Percentiles rank a stretch among this genome's conserved stretches.
phyloP scores from a whole-genome alignment of 2,797 vertebrate genomes.

The Falco cherrug region DNA sequence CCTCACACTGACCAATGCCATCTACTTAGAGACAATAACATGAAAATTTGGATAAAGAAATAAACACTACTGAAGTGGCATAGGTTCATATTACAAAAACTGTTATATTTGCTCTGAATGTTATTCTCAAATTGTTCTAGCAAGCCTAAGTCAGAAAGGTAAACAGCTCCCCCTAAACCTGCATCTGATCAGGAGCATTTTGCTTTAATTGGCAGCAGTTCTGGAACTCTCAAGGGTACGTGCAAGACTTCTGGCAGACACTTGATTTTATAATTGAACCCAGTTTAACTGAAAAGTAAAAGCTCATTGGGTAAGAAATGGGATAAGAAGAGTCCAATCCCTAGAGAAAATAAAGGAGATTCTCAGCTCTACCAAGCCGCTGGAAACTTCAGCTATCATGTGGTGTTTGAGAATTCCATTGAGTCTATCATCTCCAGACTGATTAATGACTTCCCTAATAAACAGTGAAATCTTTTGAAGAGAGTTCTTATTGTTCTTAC shows the following conservation, averaged over 20 bases:
- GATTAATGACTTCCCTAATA: slow-evolving; percentile 42
- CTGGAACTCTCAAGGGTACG: neutral
- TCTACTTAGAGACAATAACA: neutral
- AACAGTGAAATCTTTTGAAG: slow-evolving; percentile 44
- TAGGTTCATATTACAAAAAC: neutral
- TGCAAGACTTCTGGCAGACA: slow-evolving; percentile 30
- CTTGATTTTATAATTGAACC: slow-evolving; percentile 57
- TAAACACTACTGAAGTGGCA: neutral
- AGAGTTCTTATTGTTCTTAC: neutral
- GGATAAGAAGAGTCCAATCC: slow-evolving; percentile 43
- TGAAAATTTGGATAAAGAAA: neutral
- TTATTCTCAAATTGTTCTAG: neutral
- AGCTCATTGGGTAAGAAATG: slow-evolving; percentile 53
- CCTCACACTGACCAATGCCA: neutral
- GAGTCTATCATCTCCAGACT: slow-evolving; percentile 21
- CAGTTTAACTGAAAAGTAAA: slow-evolving; percentile 59
- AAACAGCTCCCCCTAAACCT: neutral
- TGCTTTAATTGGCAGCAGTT: slow-evolving; percentile 20
- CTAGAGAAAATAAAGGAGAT: neutral
- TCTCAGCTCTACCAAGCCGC: slow-evolving; percentile 6
- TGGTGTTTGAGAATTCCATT: slow-evolving; percentile 38
- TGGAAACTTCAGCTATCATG: slow-evolving; percentile 29
- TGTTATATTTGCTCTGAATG: neutral
- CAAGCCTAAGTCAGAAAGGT: neutral
- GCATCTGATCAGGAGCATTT: neutral